phyloP scores from a whole-genome alignment of 2,888 invertebrate genomes.

The Aspidiotus rigidus region DNA sequence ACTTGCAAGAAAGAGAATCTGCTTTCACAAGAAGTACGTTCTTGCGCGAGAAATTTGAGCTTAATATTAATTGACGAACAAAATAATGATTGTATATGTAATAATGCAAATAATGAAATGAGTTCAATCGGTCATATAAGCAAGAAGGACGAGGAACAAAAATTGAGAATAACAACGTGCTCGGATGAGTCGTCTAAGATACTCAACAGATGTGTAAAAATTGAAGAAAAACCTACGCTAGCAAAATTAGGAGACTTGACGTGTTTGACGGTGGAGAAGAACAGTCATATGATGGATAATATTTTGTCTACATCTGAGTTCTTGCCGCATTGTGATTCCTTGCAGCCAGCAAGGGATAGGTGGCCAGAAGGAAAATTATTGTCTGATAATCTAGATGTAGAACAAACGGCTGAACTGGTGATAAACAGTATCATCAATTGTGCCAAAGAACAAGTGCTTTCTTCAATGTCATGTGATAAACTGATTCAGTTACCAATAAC shows the following conservation, averaged over 20 bases:
- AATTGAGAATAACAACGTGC: no score
- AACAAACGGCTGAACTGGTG: neutral
- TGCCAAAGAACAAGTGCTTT: neutral
- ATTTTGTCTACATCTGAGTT: neutral
- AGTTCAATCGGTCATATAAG: no score
- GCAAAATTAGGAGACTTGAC: conserved; percentile 22
- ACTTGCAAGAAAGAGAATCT: no score
- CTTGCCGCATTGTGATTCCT: conserved; percentile 5
- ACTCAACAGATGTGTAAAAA: neutral
- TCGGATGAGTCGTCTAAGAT: neutral
- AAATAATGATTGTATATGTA: no score
- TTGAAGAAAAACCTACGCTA: neutral
- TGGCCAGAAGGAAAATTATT: neutral
- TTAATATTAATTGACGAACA: no score
- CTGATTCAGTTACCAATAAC: conserved; percentile 44
- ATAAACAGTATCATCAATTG: conserved; percentile 9
- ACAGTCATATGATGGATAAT: conserved; percentile 18
- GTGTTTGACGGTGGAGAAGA: conserved; percentile 24
- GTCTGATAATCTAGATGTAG: neutral
- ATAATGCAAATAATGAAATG: no score
- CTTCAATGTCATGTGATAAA: conserved; percentile 22
- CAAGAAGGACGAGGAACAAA: no score
- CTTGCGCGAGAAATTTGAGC: no score
- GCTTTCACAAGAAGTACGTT: no score
- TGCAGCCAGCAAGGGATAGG: neutral